phyloP scores from a whole-genome alignment of 2,888 invertebrate genomes.

The Ornithoptera priamus region DNA sequence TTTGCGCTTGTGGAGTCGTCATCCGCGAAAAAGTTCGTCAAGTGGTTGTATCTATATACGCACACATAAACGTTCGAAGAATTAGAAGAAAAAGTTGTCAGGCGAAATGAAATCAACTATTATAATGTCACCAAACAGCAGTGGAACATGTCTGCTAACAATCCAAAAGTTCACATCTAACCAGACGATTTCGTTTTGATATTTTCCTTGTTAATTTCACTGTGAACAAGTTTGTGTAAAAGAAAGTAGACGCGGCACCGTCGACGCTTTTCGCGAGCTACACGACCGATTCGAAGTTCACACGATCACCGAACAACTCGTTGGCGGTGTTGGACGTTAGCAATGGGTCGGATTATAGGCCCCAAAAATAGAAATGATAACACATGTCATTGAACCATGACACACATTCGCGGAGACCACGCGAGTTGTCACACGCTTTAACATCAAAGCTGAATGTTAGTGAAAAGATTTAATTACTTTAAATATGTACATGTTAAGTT shows the following conservation, averaged over 20 bases:
- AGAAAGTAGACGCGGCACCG: slow-evolving; percentile 39
- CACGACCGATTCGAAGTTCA: slow-evolving; percentile 27
- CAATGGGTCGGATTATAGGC: slow-evolving; percentile 30
- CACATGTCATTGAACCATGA: slow-evolving; percentile 35
- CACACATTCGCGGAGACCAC: slow-evolving; percentile 19
- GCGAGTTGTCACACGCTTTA: slow-evolving; percentile 13
- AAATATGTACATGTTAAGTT: not conserved
- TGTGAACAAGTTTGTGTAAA: slow-evolving; percentile 41
- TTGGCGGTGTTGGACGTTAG: slow-evolving; percentile 1
- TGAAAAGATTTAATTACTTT: slow-evolving; percentile 7
- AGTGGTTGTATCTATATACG: too few species aligned
- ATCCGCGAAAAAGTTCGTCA: too few species aligned
- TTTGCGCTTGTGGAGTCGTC: too few species aligned
- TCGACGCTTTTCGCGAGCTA: slow-evolving; percentile 38
- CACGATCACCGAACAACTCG: not conserved
- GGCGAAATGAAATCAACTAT: slow-evolving; percentile 5
- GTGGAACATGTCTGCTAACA: not conserved
- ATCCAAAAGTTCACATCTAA: slow-evolving; percentile 4
- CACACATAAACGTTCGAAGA: not conserved
- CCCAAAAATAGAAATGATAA: slow-evolving; percentile 37
- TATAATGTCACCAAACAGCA: slow-evolving; percentile 6
- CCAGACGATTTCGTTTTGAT: slow-evolving; percentile 24
- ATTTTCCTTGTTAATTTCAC: slow-evolving; percentile 40
- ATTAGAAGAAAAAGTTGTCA: slow-evolving; percentile 7
- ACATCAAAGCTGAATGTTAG: not conserved